These are phyloP conservation scores for Anthonomus grandis DNA, from an alignment of 1,140 invertebrate genomes.

Conservation along the genomic window DNA sequence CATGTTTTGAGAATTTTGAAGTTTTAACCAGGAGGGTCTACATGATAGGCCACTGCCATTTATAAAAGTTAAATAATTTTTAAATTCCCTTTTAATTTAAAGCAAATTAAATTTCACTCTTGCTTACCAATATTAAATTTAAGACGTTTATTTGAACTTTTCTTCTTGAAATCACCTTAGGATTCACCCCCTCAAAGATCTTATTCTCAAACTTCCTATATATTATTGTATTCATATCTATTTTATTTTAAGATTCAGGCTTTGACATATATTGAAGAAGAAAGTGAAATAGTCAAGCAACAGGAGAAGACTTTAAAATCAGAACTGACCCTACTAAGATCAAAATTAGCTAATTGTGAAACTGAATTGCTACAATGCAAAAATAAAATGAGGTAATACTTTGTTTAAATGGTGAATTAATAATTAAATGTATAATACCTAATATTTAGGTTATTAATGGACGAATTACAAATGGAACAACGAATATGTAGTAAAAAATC, in stretches of 20 bases:
- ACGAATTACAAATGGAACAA: constrained; percentile 60
- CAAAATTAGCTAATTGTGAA: constrained; percentile 83
- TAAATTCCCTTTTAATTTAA: too few species aligned
- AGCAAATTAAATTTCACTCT: too few species aligned
- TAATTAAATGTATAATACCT: constrained; percentile 32
- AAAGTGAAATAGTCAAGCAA: constrained; percentile 82
- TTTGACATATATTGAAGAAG: constrained; percentile 77
- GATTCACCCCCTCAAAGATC: too few species aligned
- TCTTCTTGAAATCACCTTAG: too few species aligned
- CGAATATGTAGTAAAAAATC: constrained; percentile 48
- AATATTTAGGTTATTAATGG: constrained; percentile 55
- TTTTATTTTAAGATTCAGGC: constrained; percentile 62
- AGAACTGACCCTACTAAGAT: constrained; percentile 76
- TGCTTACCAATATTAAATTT: too few species aligned
- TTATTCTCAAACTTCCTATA: too few species aligned
- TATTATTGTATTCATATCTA: not conserved
- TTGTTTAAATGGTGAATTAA: constrained; percentile 12
- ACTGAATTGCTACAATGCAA: constrained; percentile 84
- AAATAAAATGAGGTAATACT: constrained; percentile 73
- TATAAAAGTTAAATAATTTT: too few species aligned
- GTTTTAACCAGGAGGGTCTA: too few species aligned
- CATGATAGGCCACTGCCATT: too few species aligned
- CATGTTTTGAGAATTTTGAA: too few species aligned
- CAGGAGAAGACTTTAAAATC: constrained; percentile 83
- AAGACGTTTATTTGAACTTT: too few species aligned